Base-by-base conservation (phyloP, 2,797 vertebrate species). In the Zenarchopterus dispar region DNA sequence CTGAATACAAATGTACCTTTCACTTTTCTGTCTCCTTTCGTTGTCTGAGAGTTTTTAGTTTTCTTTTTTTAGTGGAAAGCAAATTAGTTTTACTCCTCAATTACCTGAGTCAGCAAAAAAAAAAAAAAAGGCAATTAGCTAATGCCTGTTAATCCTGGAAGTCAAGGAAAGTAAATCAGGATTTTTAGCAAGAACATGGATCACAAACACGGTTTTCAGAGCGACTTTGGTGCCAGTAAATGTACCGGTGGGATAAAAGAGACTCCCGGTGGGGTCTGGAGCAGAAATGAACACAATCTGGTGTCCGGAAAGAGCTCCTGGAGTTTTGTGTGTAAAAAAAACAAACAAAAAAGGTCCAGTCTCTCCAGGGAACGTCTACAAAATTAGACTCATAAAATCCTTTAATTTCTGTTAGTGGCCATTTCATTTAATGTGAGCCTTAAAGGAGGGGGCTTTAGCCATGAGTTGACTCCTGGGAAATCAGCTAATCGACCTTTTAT, bases 371-470 rank as follows among this genome's bases (percentile, higher is more conserved):
- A 39, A n/a, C 24, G 1, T 26, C 62, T 45, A 82, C 84, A 84
- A 88, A 85, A 48, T 61, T 47, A 70, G 57, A 46, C 58, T 51
- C 17, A 62, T 64, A 57, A 50, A 64, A 52, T 9, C 3, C 48
- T 39, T 84, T 83, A 39, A 80, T 86, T 79, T 85, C 84, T 76
- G 49, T 65, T 24, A 70, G 60, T 56, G 28, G 48, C 33, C 5
- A 42, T 76, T 77, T 70, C 36, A 81, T 76, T 78, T 74, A 58
- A 70, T 61, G 72, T 53, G n/a, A 60, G 44, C 49, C 53, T 77
- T 26, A 63, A n/a, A 9, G 23, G 11, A 62, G 64, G 61, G n/a
- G 56, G 45, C 49, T 58, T 68, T 46, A 26, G 17, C 41, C 41
- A 17, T 33, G 46, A 63, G 47, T 42, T 55, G 56, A 90, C 78